A percentile compares a stretch with the other conserved stretches of the same genome.
Evolutionary conservation across 1,140 invertebrate genomes (phyloP).

Genomic region (Lycorma delicatula): DNA sequence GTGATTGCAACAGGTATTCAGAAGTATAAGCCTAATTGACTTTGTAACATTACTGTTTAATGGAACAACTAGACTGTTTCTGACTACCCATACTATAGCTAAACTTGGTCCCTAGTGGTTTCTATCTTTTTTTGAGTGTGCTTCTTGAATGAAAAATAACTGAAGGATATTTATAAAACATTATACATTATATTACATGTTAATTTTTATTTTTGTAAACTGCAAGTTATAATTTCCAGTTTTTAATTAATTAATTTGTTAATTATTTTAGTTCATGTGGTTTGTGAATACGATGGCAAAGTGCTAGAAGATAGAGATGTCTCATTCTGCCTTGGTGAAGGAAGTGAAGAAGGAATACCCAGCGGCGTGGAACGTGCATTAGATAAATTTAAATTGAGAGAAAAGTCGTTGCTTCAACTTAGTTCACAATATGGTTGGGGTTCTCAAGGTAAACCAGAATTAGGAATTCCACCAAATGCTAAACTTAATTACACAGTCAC

Average conservation of each 20-base stretch:
- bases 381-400: constrained; percentile 70
- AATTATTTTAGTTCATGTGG: constrained; percentile 63
- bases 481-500: constrained; percentile 73
- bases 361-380: constrained; percentile 80
- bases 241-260: background rate
- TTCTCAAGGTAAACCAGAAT: constrained; percentile 53
- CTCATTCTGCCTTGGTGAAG: constrained; percentile 81
- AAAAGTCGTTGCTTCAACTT: constrained; percentile 68
- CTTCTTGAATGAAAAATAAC: no score
- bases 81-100: no score
- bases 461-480: constrained; percentile 71
- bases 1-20: no score
- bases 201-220: constrained; percentile 9
- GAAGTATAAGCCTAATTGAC: no score
- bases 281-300: constrained; percentile 56
- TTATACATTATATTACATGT: no score
- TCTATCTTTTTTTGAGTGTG: no score
- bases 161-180: no score
- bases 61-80: no score
- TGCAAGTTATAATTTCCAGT: background rate
- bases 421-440: constrained; percentile 79
- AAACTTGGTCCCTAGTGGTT: no score
- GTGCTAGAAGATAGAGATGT: constrained; percentile 70
- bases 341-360: constrained; percentile 59
- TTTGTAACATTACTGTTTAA: no score